Evolutionary conservation across 2,888 invertebrate species (phyloP), one percentile per base, ranked within the genome.

Genomic region (Lithosia quadra): DNA sequence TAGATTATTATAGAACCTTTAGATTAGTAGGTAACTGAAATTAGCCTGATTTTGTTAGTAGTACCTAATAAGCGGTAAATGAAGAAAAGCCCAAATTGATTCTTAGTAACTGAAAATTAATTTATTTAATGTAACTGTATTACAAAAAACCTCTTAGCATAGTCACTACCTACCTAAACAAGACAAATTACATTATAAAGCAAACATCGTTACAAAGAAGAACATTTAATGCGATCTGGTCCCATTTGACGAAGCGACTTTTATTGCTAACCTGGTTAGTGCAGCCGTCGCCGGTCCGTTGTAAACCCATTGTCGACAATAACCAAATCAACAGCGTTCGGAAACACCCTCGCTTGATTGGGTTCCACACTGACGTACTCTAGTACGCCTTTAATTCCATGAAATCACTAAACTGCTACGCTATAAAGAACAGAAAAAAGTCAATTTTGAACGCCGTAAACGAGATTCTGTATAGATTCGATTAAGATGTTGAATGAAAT

Each of bases 181-280:
- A 22, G 28, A 56, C 28, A 11, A 63, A 58, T 49, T 24, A 3
- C 49, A 68, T 43, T 63, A 24, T 28, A 36, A 63, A 43, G 22
- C 24, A 74, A 75, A 76, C 68, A 70, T 68, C 68, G 69, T 67
- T 72, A 72, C 63, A 64, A 18, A 34, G 34, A 5, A 67, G 68
- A 68, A 74, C 72, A 75, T 77, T 77, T 75, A 80, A 81, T 74
- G 68, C 74, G 75, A 78, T 81, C 80, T 85, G 83, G 85, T 88
- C 87, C 83, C 86, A 85, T 86, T 86, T 84, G 83, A 78, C 82
- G 75, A 81, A n/a, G 80, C 77, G 85, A 85, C 84, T 88, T 89
- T 86, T 84, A 86, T 83, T 78, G 84, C 74, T 74, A 90, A 90
- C 85, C 71, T 79, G 71, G 84, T 90, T 90, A 90, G 80, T 77